Conservation (phyloP, 2,888 invertebrate species). For the Gastrophysa polygoni region DNA sequence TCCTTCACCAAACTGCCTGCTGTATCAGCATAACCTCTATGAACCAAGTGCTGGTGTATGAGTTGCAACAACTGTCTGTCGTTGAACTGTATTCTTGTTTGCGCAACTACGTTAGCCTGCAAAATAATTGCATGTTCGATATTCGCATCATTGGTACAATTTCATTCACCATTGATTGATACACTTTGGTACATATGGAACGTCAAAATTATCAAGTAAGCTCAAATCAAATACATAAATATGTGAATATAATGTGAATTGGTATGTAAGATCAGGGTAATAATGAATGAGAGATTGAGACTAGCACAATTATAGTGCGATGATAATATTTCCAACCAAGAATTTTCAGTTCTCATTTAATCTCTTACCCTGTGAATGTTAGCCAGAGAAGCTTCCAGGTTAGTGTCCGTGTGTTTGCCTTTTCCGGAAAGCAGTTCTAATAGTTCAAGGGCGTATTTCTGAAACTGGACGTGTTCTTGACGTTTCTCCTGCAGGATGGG, state of each 20-base stretch:
- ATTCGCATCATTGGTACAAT: no score
- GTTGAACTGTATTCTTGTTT: constrained; percentile 94
- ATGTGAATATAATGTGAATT: no score
- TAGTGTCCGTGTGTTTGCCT: constrained; percentile 77
- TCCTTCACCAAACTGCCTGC: constrained; percentile 79
- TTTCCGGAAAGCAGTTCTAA: constrained; percentile 91
- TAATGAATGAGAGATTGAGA: no score
- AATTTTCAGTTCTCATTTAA: no score
- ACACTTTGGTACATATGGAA: no score
- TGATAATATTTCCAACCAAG: no score
- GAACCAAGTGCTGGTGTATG: constrained; percentile 84
- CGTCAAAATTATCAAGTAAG: no score
- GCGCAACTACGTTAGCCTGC: constrained; percentile 92
- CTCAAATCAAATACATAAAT: no score
- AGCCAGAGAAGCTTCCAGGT: constrained; percentile 84
- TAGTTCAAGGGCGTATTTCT: constrained; percentile 89
- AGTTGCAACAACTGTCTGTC: constrained; percentile 91
- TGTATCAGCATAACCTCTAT: constrained; percentile 75
- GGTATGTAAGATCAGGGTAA: no score
- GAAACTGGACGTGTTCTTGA: constrained; percentile 93
- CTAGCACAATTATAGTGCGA: no score
- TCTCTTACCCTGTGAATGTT: constrained; percentile 88
- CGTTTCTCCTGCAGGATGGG: constrained; percentile 96
- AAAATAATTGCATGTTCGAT: no score
- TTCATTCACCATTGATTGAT: no score